Percentiles rank a stretch among this genome's conserved stretches.
Evolutionary conservation across 2,888 invertebrate species (phyloP).

Genomic region (Hydraecia micacea): DNA sequence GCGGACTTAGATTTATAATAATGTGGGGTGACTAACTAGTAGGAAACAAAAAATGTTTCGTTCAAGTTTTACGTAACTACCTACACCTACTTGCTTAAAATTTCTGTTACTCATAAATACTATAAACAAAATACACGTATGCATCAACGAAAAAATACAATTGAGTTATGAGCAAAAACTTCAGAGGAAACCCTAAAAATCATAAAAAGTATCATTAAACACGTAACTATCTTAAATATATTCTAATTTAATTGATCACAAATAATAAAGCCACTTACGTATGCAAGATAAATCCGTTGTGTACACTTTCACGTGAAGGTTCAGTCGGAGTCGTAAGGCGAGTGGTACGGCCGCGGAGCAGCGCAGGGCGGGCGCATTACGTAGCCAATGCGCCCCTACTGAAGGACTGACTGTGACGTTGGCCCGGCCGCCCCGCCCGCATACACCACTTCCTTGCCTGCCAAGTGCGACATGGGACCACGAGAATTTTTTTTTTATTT

Average conservation of each 20-base stretch:
- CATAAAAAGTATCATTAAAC: background rate
- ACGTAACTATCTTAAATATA: background rate
- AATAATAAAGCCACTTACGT: slow-evolving; percentile 57
- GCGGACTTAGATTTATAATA: slow-evolving; percentile 48
- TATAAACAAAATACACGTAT: background rate
- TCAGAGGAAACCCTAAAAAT: background rate
- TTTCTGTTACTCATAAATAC: background rate
- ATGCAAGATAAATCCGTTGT: slow-evolving; percentile 60
- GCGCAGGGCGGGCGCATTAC: slow-evolving; percentile 78
- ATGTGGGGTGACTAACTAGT: slow-evolving; percentile 35
- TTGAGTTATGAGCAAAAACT: slow-evolving; percentile 6
- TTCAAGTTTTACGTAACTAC: background rate
- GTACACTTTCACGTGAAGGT: slow-evolving; percentile 67
- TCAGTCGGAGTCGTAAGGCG: slow-evolving; percentile 62
- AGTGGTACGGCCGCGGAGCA: slow-evolving; percentile 56
- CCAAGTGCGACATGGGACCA: slow-evolving; percentile 66
- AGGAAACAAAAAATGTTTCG: background rate
- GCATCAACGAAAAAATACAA: background rate
- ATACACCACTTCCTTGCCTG: slow-evolving; percentile 68
- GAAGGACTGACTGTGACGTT: slow-evolving; percentile 68
- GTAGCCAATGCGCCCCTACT: slow-evolving; percentile 84
- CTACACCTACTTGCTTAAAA: background rate
- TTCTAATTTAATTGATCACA: slow-evolving; percentile 1
- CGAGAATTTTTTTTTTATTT: slow-evolving; percentile 43
- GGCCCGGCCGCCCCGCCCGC: slow-evolving; percentile 68